phyloP scores from a whole-genome alignment of 1,140 invertebrate genomes.

The Drosophila lowei region DNA sequence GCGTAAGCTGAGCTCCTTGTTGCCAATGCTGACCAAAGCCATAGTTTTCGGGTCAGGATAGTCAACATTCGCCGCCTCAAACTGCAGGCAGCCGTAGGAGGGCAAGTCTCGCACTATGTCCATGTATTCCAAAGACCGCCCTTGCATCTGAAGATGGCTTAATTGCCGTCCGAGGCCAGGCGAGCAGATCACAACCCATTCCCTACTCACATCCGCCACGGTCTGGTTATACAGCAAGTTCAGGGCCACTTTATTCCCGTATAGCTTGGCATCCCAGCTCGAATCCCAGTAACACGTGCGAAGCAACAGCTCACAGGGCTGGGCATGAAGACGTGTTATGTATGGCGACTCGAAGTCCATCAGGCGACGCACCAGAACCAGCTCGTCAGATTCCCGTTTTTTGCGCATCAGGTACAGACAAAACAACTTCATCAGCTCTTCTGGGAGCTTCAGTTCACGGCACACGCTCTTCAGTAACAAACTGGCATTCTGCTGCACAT shows the following conservation, averaged over 20 bases:
- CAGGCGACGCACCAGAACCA: constrained; percentile 91
- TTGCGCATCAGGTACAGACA: constrained; percentile 93
- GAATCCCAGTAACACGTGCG: constrained; percentile 96
- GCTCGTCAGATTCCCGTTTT: constrained; percentile 85
- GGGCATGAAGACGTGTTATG: constrained; percentile 89
- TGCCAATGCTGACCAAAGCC: constrained; percentile 89
- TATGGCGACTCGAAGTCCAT: constrained; percentile 98
- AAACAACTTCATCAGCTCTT: constrained; percentile 93
- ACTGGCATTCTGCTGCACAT: constrained; percentile 92
- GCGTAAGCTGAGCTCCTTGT: constrained; percentile 90
- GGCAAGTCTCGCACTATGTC: constrained; percentile 91
- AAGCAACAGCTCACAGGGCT: constrained; percentile 88
- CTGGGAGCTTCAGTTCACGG: constrained; percentile 89
- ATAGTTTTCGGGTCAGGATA: constrained; percentile 88
- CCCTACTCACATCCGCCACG: constrained; percentile 91
- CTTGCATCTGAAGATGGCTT: constrained; percentile 87
- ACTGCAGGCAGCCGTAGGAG: constrained; percentile 94
- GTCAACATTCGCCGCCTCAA: constrained; percentile 84
- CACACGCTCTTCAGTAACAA: constrained; percentile 92
- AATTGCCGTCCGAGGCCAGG: constrained; percentile 89
- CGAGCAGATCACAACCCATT: constrained; percentile 93
- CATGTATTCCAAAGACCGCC: constrained; percentile 94
- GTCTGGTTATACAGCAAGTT: constrained; percentile 95
- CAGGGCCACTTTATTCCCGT: constrained; percentile 90
- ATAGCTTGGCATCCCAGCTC: constrained; percentile 91